Base-by-base conservation (phyloP, 2,888 invertebrate genomes). In the Cataglyphis livida region DNA sequence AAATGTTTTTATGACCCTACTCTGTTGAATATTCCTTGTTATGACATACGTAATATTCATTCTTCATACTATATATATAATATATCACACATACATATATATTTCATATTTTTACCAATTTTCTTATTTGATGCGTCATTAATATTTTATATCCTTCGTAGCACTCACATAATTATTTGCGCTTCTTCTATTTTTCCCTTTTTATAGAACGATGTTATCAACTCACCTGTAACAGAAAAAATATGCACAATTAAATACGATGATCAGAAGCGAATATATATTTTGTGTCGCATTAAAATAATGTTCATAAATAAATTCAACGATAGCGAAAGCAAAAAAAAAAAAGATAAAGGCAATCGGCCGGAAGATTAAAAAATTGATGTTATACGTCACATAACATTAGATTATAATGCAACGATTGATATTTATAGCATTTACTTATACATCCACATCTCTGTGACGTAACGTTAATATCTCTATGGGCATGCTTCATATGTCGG, bases 221-320 rank as follows among this genome's bases (percentile, higher is more conserved):
- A 38, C 76, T 12, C 66, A 78, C 78, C 78, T 78, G 68, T 5
- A 78, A 78, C 57, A 78, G 15, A 78, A 21, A 44, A 66, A 78
- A 41, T n/a, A 25, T 15, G n/a, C 21, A 62, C 25, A 12, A 38
- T 75, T 64, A 75, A 64, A 75, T n/a, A 12, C 4, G 48, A 48
- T 66, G 25, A 66, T 64, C 21, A 9, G 25, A 48, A 64, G 35
- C 35, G 10, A 51, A 51, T 7, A 51, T 51, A 51, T 51, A 7
- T 51, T n/a, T 51, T 51, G n/a, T 18, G 7, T 51, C 6, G 7
- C 7, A 18, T 48, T 18, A 48, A 48, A 51, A 51, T 51, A 51
- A 51, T 7, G 7, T 15, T 12, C 44, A 5, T 44, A 18, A 44
- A 18, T 44, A 44, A 38, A 9, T 38, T 38, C 38, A 38, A 38